Conservation (phyloP, 2,888 invertebrate genomes). For the Metallyticus violacea region DNA sequence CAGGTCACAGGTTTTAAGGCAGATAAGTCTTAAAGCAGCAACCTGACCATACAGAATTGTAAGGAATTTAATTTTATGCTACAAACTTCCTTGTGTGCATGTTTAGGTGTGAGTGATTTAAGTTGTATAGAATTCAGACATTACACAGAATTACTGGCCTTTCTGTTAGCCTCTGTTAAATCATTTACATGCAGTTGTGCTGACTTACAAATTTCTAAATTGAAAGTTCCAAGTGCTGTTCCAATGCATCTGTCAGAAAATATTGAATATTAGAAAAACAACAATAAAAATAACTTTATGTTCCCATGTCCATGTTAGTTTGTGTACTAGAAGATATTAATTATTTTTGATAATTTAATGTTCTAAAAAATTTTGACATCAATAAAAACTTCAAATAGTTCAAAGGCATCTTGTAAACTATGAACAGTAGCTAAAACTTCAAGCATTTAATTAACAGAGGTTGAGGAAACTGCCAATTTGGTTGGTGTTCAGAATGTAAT, state of each 20-base stretch:
- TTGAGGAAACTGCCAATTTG: neutral
- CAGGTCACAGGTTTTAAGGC: constrained; percentile 2
- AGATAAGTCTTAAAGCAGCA: no score
- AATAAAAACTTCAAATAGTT: neutral
- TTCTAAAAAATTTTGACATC: neutral
- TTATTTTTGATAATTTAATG: no score
- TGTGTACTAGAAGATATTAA: no score
- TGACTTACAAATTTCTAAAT: neutral
- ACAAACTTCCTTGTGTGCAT: neutral
- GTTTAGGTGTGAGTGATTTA: neutral
- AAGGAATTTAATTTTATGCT: no score
- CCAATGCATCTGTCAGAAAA: neutral
- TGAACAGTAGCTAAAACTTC: neutral
- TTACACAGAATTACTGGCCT: neutral
- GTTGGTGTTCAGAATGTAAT: no score
- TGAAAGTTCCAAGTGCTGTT: neutral
- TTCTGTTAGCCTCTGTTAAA: neutral
- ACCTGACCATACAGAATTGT: no score
- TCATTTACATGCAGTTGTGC: neutral
- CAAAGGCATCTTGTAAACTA: neutral
- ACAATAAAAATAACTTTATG: no score
- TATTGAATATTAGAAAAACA: neutral
- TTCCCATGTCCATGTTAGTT: no score
- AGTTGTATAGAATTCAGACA: neutral
- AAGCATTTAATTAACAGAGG: neutral